Conservation (phyloP, 1,140 invertebrate genomes). For the Drosophila tristis region DNA sequence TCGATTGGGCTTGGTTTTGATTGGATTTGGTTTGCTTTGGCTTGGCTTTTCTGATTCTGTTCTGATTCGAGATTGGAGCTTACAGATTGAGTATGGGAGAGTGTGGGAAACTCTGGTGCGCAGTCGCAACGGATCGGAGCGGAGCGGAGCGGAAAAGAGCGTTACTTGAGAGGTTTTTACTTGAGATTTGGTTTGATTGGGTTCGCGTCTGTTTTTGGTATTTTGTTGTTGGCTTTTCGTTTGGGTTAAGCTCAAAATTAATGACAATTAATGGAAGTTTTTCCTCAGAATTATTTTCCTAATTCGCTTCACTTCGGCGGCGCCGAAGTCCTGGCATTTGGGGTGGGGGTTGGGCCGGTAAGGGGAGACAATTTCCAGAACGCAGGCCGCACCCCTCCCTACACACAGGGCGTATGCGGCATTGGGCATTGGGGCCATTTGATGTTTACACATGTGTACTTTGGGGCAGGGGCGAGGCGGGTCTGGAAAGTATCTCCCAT, state of each 20-base stretch:
- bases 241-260: constrained; percentile 46
- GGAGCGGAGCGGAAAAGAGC: constrained; percentile 31
- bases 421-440: too few relatives aligned
- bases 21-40: background rate
- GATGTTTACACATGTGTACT: constrained; percentile 7
- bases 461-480: background rate
- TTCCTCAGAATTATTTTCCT: constrained; percentile 27
- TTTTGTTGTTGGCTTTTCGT: constrained; percentile 15
- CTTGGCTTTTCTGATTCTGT: constrained; percentile 20
- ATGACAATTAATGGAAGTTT: constrained; percentile 57
- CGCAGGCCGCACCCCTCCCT: background rate
- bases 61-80: constrained; percentile 5
- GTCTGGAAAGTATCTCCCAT: constrained; percentile 10
- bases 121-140: constrained; percentile 15
- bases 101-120: too few relatives aligned
- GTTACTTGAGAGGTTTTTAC: constrained; percentile 38
- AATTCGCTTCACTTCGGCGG: constrained; percentile 42
- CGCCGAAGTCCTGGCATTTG: constrained; percentile 35
- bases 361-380: constrained; percentile 16
- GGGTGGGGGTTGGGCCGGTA: constrained; percentile 14
- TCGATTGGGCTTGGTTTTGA: constrained; percentile 27
- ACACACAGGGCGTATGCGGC: constrained; percentile 5
- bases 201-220: constrained; percentile 17
- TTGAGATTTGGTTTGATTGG: constrained; percentile 37
- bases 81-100: too few relatives aligned